Evolutionary conservation across 2,888 invertebrate species (phyloP).

Genomic region (Mythimna loreyi): DNA sequence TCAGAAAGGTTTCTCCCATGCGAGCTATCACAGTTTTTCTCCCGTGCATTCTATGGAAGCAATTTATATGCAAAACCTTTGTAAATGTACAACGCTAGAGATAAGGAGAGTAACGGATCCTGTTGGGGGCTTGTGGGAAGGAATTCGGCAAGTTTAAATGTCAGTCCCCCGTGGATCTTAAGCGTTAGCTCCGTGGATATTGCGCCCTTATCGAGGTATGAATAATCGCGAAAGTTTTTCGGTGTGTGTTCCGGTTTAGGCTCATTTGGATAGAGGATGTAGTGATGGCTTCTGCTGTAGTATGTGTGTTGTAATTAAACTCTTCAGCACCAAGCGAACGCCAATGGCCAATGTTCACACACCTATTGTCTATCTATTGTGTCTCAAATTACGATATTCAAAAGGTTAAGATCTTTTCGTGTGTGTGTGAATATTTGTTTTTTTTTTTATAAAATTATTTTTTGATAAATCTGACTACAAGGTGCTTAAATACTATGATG

Average conservation of each 20-base stretch:
- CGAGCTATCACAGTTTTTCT: slow-evolving; percentile 77
- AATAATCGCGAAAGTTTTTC: slow-evolving; percentile 55
- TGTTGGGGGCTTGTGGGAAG: slow-evolving; percentile 51
- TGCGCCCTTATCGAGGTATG: slow-evolving; percentile 59
- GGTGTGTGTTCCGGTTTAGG: slow-evolving; percentile 15
- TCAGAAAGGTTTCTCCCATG: slow-evolving; percentile 75
- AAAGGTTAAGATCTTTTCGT: too few relatives aligned
- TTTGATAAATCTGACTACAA: too few relatives aligned
- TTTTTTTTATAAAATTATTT: too few relatives aligned
- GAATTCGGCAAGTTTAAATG: slow-evolving; percentile 66
- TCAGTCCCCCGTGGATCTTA: slow-evolving; percentile 55
- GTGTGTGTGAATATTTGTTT: background rate
- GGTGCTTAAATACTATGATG: too few relatives aligned
- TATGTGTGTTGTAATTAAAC: background rate
- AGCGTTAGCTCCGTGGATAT: slow-evolving; percentile 55
- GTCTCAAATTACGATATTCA: too few relatives aligned
- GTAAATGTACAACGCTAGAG: slow-evolving; percentile 76
- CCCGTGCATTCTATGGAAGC: slow-evolving; percentile 78
- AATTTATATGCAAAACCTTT: slow-evolving; percentile 84
- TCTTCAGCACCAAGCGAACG: too few relatives aligned
- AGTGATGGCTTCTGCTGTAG: background rate
- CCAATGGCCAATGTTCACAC: too few relatives aligned
- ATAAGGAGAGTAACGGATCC: slow-evolving; percentile 70
- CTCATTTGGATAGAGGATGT: slow-evolving; percentile 21
- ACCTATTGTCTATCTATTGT: too few relatives aligned